Conservation (phyloP, 2,113 vertebrate genomes). For the Rhinoptilus africanus region DNA sequence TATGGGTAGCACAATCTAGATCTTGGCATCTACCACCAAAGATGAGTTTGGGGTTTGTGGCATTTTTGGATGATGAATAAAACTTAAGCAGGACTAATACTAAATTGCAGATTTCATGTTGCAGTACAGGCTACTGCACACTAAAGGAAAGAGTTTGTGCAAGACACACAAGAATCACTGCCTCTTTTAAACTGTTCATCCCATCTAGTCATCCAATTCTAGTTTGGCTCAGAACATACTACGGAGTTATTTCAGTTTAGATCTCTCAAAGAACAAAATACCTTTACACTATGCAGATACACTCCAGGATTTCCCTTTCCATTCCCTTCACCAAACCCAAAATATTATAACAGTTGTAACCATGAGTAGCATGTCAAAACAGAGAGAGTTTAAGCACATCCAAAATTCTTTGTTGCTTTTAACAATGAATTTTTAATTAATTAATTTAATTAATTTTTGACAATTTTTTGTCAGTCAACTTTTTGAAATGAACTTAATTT, state of each 20-base stretch:
- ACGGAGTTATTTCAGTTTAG: not conserved
- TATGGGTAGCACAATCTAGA: not conserved
- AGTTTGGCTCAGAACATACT: not conserved
- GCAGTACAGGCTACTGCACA: not conserved
- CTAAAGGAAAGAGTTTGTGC: not conserved
- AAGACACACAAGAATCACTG: not conserved
- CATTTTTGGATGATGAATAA: not conserved
- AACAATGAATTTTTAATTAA: not conserved
- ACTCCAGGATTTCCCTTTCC: not conserved
- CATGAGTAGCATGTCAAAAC: not conserved
- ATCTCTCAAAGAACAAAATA: not conserved
- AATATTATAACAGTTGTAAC: not conserved
- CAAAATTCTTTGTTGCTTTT: not conserved
- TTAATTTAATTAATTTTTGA: not conserved
- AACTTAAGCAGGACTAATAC: not conserved
- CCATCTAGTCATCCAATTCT: not conserved
- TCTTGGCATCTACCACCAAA: not conserved
- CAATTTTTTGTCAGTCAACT: too few species aligned
- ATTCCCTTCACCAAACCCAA: not conserved
- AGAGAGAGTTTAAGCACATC: not conserved
- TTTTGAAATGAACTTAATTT: not conserved
- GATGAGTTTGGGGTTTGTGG: not conserved
- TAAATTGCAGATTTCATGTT: not conserved
- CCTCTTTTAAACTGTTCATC: not conserved
- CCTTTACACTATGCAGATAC: not conserved